These are phyloP conservation scores for Pseudolaguvia tuberculata DNA, from an alignment of 2,113 vertebrate genomes.

Conservation along the genomic window DNA sequence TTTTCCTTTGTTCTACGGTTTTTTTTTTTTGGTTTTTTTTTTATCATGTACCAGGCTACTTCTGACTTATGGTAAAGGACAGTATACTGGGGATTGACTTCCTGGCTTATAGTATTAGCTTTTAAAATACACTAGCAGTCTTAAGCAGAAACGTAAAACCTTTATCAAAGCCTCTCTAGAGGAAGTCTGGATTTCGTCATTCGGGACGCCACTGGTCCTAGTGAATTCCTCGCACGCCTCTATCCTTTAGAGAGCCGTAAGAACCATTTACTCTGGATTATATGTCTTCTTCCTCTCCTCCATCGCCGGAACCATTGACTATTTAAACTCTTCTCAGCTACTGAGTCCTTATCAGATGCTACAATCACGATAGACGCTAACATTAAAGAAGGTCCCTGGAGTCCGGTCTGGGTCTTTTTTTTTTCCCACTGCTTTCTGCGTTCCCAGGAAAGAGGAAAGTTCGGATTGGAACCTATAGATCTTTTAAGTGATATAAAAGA, in stretches of 20 bases:
- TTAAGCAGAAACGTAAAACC: constrained; percentile 15
- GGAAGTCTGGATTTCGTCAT: constrained; percentile 13
- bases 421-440: constrained; percentile 49
- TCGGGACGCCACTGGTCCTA: constrained; percentile 44
- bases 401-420: constrained; percentile 46
- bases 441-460: constrained; percentile 55
- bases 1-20: too few relatives aligned
- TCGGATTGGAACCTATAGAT: constrained; percentile 61
- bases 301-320: constrained; percentile 52
- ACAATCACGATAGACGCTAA: constrained; percentile 53
- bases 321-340: constrained; percentile 59
- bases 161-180: not conserved
- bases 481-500: constrained; percentile 55
- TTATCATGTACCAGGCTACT: not conserved
- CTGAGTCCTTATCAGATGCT: constrained; percentile 57
- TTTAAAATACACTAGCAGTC: constrained; percentile 6
- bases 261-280: constrained; percentile 71
- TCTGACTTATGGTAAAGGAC: not conserved
- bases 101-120: not conserved
- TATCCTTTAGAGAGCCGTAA: constrained; percentile 65
- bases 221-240: constrained; percentile 64
- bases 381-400: constrained; percentile 60
- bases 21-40: not conserved
- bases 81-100: not conserved
- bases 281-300: constrained; percentile 54